Percentiles rank a stretch among this genome's conserved stretches.
Conservation (phyloP, 2,888 invertebrate species). For the Chrysolina haemoptera region DNA sequence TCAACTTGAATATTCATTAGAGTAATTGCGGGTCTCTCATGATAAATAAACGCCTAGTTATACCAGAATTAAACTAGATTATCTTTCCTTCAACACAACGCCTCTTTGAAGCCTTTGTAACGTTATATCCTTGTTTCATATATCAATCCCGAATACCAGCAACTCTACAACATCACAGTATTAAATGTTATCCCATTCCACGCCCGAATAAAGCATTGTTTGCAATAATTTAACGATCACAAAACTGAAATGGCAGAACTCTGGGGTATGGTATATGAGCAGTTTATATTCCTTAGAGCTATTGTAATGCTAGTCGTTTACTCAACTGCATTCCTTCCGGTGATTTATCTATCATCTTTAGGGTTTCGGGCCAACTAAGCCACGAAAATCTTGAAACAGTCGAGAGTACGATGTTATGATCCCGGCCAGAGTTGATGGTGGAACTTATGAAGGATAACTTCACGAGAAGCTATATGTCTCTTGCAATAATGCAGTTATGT, state of each 20-base stretch:
- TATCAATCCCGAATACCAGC: conserved; percentile 3
- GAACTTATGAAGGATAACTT: background rate
- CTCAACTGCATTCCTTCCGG: conserved; percentile 12
- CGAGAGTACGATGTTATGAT: background rate
- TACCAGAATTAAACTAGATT: too few species aligned
- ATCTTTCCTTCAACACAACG: too few species aligned
- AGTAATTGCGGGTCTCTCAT: too few species aligned
- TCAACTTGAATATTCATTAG: too few species aligned
- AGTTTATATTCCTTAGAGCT: background rate
- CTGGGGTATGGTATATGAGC: conserved; percentile 10
- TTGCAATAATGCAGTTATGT: background rate
- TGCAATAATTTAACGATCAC: background rate
- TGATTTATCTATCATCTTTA: background rate
- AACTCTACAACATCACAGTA: background rate
- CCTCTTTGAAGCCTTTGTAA: background rate
- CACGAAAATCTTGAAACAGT: background rate
- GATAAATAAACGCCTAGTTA: too few species aligned
- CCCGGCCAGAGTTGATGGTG: background rate
- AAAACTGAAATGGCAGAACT: conserved; percentile 12
- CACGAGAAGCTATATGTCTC: background rate
- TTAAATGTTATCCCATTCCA: background rate
- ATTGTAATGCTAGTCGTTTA: conserved; percentile 10
- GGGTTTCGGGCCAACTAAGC: conserved; percentile 6
- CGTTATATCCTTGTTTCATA: background rate
- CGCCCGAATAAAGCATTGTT: background rate